phyloP scores from a whole-genome alignment of 2,113 vertebrate species.

The Tretioscincus oriximinensis region DNA sequence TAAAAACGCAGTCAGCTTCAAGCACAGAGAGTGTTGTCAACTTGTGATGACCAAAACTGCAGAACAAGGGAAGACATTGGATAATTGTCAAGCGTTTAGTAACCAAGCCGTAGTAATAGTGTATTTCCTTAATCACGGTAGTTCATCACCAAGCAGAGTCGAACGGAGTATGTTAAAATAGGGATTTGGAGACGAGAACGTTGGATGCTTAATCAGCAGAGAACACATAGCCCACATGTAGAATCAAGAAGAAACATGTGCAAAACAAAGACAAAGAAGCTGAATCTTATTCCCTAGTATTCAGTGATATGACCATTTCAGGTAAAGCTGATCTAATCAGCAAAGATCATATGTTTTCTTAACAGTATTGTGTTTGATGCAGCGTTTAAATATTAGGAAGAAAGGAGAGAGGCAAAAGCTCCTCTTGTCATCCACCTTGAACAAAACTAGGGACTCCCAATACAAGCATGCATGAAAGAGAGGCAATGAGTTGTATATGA shows the following conservation, averaged over 20 bases:
- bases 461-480: conserved; percentile 80
- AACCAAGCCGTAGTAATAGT: neutral
- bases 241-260: neutral
- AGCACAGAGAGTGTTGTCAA: neutral
- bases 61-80: neutral
- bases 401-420: neutral
- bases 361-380: neutral
- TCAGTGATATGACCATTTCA: conserved; percentile 20
- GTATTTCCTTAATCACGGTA: neutral
- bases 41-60: neutral
- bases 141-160: neutral
- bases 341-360: neutral
- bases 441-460: conserved; percentile 42
- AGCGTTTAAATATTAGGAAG: neutral
- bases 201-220: neutral
- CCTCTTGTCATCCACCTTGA: neutral
- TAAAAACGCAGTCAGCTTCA: neutral
- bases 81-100: neutral
- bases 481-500: conserved; percentile 82
- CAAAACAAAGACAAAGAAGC: neutral
- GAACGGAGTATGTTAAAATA: neutral
- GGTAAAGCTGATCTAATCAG: neutral
- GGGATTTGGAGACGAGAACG: no score
- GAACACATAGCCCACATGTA: neutral
- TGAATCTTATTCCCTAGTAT: conserved; percentile 6